Evolutionary conservation across 2,113 vertebrate species (phyloP).

Genomic region (Egretta garzetta): DNA sequence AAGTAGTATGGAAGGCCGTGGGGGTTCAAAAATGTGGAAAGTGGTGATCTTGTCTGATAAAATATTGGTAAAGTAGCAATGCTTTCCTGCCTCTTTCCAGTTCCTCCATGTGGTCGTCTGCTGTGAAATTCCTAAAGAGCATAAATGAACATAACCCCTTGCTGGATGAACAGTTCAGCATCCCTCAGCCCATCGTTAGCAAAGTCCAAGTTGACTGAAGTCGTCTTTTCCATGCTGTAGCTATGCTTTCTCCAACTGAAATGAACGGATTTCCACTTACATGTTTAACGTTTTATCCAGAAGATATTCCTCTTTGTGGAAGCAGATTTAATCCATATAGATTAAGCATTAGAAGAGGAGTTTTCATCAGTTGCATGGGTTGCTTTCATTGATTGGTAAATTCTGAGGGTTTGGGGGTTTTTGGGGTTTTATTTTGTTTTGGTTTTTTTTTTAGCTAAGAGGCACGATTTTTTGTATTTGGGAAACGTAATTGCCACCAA

Average conservation of each 20-base stretch:
- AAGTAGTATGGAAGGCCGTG: not conserved
- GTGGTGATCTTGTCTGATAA: not conserved
- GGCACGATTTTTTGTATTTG: not conserved
- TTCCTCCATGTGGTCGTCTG: not conserved
- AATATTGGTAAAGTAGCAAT: not conserved
- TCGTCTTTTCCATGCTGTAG: not conserved
- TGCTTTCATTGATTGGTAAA: not conserved
- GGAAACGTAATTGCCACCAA: not conserved
- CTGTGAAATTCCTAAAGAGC: not conserved
- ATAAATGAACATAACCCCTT: accelerated
- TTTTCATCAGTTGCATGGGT: not conserved
- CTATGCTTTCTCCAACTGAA: not conserved
- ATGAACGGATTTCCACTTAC: not conserved
- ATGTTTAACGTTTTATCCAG: not conserved
- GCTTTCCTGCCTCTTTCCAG: not conserved
- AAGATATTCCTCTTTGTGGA: not conserved
- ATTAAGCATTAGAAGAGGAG: not conserved
- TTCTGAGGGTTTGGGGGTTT: not conserved
- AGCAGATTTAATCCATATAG: not conserved
- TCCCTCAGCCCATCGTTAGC: not conserved
- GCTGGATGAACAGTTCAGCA: not conserved
- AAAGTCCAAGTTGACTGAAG: not conserved
- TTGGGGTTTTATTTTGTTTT: not conserved
- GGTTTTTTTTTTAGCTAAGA: not conserved
- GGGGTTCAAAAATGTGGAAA: not conserved